These are phyloP conservation scores for Diogma glabrata DNA, from an alignment of 2,888 invertebrate species.

Conservation along the genomic window DNA sequence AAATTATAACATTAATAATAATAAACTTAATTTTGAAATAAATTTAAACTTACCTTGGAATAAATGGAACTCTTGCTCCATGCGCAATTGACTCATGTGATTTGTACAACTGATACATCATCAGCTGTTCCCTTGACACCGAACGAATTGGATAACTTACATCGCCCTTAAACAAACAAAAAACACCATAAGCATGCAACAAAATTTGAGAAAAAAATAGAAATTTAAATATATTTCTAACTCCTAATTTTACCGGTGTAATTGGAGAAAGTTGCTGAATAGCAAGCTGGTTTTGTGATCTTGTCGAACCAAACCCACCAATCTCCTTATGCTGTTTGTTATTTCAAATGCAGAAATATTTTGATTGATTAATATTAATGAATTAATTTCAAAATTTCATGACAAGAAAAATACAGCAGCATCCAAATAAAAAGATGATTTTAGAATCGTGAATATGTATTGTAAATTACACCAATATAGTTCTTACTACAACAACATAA, in stretches of 20 bases:
- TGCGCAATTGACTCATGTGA: slow-evolving; percentile 34
- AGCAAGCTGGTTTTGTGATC: slow-evolving; percentile 67
- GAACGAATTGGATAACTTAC: slow-evolving; percentile 28
- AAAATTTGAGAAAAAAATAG: slow-evolving; percentile 7
- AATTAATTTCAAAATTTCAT: slow-evolving; percentile 11
- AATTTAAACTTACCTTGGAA: slow-evolving; percentile 20
- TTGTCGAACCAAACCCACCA: slow-evolving; percentile 30
- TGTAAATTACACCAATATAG: too few species aligned
- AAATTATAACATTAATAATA: too few species aligned
- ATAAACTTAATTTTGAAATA: neutral
- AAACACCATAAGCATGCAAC: slow-evolving; percentile 21
- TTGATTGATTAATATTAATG: slow-evolving; percentile 18
- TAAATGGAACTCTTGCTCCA: slow-evolving; percentile 24
- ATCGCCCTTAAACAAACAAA: slow-evolving; percentile 39
- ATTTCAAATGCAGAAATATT: slow-evolving; percentile 28
- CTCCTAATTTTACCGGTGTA: slow-evolving; percentile 45
- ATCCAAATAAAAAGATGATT: slow-evolving; percentile 8
- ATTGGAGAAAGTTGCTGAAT: slow-evolving; percentile 69
- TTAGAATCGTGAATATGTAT: too few species aligned
- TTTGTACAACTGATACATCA: slow-evolving; percentile 36
- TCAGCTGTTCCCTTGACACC: slow-evolving; percentile 27
- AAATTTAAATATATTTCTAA: neutral
- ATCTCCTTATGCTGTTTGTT: slow-evolving; percentile 47
- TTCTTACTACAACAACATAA: neutral
- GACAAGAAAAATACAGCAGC: slow-evolving; percentile 10